These are phyloP conservation scores for Sesamia inferens DNA, from an alignment of 2,888 invertebrate genomes.

Conservation along the genomic window DNA sequence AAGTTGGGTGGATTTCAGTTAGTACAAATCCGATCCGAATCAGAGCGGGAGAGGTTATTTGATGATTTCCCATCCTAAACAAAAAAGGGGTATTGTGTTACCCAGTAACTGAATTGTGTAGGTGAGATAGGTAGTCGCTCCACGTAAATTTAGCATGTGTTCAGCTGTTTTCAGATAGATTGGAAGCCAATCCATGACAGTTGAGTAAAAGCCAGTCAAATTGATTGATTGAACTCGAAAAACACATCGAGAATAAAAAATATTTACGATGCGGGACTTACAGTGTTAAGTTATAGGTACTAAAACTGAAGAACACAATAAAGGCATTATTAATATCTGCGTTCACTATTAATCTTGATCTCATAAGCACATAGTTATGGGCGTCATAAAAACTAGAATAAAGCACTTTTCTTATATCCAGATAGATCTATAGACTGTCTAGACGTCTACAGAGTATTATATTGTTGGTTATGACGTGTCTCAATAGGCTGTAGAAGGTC, in stretches of 20 bases:
- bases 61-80: no score
- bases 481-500: not conserved
- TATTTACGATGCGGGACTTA: not conserved
- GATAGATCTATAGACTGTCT: conserved; percentile 44
- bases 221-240: not conserved
- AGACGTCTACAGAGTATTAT: conserved; percentile 43
- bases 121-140: not conserved
- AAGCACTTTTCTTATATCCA: conserved; percentile 36
- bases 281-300: not conserved
- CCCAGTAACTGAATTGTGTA: not conserved
- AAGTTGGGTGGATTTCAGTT: no score
- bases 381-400: conserved; percentile 42
- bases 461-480: not conserved
- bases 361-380: conserved; percentile 26
- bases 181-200: not conserved
- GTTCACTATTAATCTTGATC: conserved; percentile 37
- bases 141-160: not conserved
- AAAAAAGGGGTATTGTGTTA: not conserved
- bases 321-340: conserved; percentile 36
- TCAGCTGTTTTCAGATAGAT: not conserved
- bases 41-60: no score
- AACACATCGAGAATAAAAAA: not conserved
- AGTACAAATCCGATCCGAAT: no score
- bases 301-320: conserved; percentile 23
- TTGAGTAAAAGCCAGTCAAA: not conserved